phyloP scores from a whole-genome alignment of 1,140 invertebrate species.

The Temnothorax curvispinosus region DNA sequence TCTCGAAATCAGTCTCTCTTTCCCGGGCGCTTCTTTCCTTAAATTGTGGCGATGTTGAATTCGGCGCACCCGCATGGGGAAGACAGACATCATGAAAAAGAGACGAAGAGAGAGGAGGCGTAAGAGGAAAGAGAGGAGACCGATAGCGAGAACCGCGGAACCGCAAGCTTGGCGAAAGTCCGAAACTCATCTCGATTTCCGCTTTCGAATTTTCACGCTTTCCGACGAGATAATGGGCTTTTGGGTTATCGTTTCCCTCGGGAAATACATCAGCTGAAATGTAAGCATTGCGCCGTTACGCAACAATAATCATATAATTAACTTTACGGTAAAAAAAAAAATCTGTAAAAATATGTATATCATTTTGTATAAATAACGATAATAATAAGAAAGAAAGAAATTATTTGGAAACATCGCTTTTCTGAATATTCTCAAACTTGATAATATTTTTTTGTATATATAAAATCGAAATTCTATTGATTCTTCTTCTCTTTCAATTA shows the following conservation, averaged over 20 bases:
- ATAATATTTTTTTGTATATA: no score
- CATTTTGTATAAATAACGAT: background rate
- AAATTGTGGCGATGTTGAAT: slow-evolving; percentile 44
- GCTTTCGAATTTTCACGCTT: slow-evolving; percentile 74
- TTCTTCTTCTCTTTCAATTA: slow-evolving; percentile 24
- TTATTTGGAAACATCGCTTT: background rate
- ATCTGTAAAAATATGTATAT: background rate
- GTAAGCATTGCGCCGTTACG: background rate
- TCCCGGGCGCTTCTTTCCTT: slow-evolving; percentile 36
- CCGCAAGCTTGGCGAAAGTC: slow-evolving; percentile 63
- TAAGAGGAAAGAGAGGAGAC: background rate
- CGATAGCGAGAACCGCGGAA: slow-evolving; percentile 25
- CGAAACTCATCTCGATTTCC: slow-evolving; percentile 60
- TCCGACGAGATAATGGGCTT: slow-evolving; percentile 51
- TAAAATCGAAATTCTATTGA: background rate
- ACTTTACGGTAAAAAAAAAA: background rate
- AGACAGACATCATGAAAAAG: slow-evolving; percentile 38
- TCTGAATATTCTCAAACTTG: background rate
- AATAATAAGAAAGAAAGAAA: background rate
- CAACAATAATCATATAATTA: slow-evolving; percentile 2
- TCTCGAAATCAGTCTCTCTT: slow-evolving; percentile 53
- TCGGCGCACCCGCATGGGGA: slow-evolving; percentile 28
- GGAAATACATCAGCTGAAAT: slow-evolving; percentile 27
- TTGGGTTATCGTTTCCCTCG: background rate
- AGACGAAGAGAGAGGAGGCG: background rate